A percentile compares a stretch with the other conserved stretches of the same genome.
phyloP scores from a whole-genome alignment of 35 echinoderm and acorn worm species.

The Anneissia japonica region DNA sequence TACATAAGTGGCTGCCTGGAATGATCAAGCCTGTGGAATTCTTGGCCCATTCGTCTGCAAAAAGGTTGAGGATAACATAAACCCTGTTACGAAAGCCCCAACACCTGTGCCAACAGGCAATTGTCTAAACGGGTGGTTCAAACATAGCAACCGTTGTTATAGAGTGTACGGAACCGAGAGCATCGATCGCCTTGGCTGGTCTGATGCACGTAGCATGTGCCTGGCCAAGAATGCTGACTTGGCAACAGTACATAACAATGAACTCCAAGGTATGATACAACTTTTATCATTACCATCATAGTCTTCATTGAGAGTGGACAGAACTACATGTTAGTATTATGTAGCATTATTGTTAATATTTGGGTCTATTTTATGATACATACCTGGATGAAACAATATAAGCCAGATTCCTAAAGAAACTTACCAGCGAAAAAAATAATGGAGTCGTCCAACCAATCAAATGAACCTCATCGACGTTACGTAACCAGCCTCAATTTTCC shows the following conservation, averaged over 20 bases:
- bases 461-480: too few species aligned
- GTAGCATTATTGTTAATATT: too few species aligned
- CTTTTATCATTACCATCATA: too few species aligned
- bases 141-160: slow-evolving; percentile 65
- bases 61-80: slow-evolving; percentile 27
- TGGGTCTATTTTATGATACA: too few species aligned
- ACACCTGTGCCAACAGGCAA: slow-evolving; percentile 46
- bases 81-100: slow-evolving; percentile 60
- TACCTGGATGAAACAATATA: too few species aligned
- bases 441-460: too few species aligned
- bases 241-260: slow-evolving; percentile 60
- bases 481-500: too few species aligned
- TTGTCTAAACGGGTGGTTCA: slow-evolving; percentile 51
- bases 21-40: slow-evolving; percentile 74
- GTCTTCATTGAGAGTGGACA: too few species aligned
- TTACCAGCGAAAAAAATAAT: too few species aligned
- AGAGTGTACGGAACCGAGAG: slow-evolving; percentile 33
- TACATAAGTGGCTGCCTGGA: slow-evolving; percentile 60
- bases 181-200: slow-evolving; percentile 26
- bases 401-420: too few species aligned
- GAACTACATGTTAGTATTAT: too few species aligned
- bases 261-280: slow-evolving; percentile 43
- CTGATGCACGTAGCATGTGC: slow-evolving; percentile 55
- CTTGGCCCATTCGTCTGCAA: slow-evolving; percentile 68
- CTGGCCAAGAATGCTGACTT: slow-evolving; percentile 28